Evolutionary conservation across 2,113 vertebrate genomes (phyloP), one percentile per base, ranked within the genome.

Genomic region (Tupaia tana): DNA sequence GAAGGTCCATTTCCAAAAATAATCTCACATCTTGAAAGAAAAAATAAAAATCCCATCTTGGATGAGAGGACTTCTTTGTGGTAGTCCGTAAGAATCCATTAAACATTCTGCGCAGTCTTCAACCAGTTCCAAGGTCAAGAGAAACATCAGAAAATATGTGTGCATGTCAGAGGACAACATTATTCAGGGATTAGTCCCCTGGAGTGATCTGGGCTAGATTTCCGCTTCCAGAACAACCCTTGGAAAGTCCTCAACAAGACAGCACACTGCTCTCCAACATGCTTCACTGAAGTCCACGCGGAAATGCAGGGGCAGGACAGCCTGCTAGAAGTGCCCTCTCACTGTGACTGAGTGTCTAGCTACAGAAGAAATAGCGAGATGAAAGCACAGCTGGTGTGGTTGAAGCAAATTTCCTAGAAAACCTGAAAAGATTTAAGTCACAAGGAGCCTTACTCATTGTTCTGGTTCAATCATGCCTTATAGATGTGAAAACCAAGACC

Each of bases 41-140:
- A 29, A 82, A 29, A 43, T 43, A 43, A 64, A 77, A 61, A 54
- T 18, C 73, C 4, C 31, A 74, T 80, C 31, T 74, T 74, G 69
- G 9, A 43, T 56, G 13, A 77, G 56, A 83, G n/a, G 25, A 43
- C 43, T 71, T 90, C 27, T 90, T 54, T 58, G 82, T 6, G 13
- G 29, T 7, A 16, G 13, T 82, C 67, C 67, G 22, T 64, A 80
- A 95, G 82, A 96, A 95, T 83, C 74, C 87, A 77, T 1, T 73
- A 69, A 86, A 88, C 89, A 93, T 94, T 96, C 92, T 95, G 92
- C 96, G 90, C 87, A 71, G 66, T 66, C 82, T 96, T 92, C 69
- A 92, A 73, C 71, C 63, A 93, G 91, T 96, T 94, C 90, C 95
- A 97, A 96, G 89, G 97, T 97, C 97, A 96, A 97, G 96, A 90